phyloP scores from a whole-genome alignment of 1,140 invertebrate genomes.

The Heliothis virescens region DNA sequence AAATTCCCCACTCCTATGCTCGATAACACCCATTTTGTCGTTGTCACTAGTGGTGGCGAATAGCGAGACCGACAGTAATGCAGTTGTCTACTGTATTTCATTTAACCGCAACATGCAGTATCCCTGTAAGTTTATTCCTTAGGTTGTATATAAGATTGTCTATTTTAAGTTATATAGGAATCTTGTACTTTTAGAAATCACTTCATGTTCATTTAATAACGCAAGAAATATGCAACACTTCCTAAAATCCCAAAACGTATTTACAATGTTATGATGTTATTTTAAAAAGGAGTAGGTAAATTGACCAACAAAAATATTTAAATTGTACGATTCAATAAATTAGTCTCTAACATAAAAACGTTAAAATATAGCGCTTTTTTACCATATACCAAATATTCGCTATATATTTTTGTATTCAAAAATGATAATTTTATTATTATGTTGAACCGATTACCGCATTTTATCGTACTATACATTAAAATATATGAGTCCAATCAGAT shows the following conservation, averaged over 20 bases:
- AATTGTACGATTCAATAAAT: too few relatives aligned
- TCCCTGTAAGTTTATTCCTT: not conserved
- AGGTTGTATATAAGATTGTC: not conserved
- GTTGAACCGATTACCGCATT: not conserved
- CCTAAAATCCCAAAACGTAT: not conserved
- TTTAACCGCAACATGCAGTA: not conserved
- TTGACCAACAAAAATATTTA: too few relatives aligned
- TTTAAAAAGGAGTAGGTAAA: not conserved
- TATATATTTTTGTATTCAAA: not conserved
- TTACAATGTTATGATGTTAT: not conserved
- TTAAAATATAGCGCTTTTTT: too few relatives aligned
- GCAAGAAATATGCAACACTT: not conserved
- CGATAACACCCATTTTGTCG: too few relatives aligned
- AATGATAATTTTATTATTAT: not conserved
- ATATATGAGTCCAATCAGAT: constrained; percentile 15
- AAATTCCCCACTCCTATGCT: too few relatives aligned
- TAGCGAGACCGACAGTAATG: too few relatives aligned
- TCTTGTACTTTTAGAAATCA: not conserved
- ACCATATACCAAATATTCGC: too few relatives aligned
- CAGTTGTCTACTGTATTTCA: not conserved
- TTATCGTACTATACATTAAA: not conserved
- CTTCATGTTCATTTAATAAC: not conserved
- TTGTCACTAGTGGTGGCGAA: too few relatives aligned
- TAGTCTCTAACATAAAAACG: too few relatives aligned
- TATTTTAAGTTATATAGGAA: not conserved